These are phyloP conservation scores for Zootoca vivipara DNA, from an alignment of 2,113 vertebrate genomes.

Conservation along the genomic window DNA sequence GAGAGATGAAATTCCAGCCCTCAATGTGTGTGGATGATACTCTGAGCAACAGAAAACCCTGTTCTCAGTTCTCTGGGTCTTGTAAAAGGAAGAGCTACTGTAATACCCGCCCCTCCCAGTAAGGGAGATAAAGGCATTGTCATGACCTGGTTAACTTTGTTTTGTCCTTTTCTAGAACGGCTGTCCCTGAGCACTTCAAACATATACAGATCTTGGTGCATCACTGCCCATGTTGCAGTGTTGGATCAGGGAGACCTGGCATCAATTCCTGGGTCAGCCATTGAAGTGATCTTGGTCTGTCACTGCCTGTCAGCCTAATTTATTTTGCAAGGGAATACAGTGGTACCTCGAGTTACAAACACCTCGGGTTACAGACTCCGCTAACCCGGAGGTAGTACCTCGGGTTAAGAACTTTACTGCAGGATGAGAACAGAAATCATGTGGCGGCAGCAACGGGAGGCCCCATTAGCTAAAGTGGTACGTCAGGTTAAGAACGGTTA, in stretches of 20 bases:
- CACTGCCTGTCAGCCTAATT: neutral
- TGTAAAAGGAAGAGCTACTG: conserved; percentile 36
- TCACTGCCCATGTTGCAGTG: no score
- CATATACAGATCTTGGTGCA: neutral
- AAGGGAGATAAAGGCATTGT: neutral
- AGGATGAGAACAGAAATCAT: no score
- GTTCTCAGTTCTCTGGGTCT: conserved; percentile 44
- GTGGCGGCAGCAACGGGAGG: no score
- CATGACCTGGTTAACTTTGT: neutral
- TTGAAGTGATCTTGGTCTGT: neutral
- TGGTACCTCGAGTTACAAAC: no score
- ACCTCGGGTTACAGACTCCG: no score
- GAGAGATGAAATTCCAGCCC: conserved; percentile 29
- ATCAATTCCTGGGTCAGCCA: neutral
- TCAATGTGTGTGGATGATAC: conserved; percentile 22
- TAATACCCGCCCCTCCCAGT: neutral
- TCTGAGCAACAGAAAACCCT: conserved; percentile 27
- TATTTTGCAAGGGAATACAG: neutral
- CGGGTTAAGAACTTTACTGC: no score
- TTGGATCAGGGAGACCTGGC: neutral
- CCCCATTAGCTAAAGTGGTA: no score
- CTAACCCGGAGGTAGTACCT: no score
- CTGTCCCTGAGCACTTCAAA: neutral
- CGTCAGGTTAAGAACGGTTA: no score
- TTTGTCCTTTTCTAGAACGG: neutral